A percentile compares a stretch with the other conserved stretches of the same genome.
Evolutionary conservation across 2,888 invertebrate genomes (phyloP).

Genomic region (Eupithecia insigniata): DNA sequence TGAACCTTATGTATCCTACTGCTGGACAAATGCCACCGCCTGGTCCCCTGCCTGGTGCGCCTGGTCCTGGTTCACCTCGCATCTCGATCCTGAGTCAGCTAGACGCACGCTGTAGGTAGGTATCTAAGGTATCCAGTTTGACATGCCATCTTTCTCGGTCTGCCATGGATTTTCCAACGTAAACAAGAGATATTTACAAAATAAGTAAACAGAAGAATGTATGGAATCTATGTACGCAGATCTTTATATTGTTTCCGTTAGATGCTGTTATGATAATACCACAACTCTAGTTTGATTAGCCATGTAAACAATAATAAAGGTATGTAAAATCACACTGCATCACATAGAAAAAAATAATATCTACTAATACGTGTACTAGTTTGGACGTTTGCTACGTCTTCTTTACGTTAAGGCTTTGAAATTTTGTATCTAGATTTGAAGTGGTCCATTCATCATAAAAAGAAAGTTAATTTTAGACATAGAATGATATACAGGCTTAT

Average conservation of each 20-base stretch:
- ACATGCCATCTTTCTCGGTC: background rate
- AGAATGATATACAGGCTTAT: background rate
- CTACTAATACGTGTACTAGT: background rate
- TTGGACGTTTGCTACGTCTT: background rate
- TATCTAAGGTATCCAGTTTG: background rate
- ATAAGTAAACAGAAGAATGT: background rate
- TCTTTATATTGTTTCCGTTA: background rate
- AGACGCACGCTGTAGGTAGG: background rate
- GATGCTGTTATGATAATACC: background rate
- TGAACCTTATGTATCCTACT: background rate
- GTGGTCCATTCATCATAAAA: background rate
- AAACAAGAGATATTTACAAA: background rate
- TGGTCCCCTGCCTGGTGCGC: no score
- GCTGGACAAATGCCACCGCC: background rate
- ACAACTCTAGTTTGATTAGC: background rate
- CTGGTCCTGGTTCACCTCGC: no score
- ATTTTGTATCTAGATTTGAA: background rate
- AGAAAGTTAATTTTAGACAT: background rate
- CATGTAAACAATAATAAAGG: background rate
- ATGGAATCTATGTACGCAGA: background rate
- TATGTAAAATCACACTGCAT: background rate
- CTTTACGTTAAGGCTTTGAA: background rate
- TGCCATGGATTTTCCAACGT: background rate
- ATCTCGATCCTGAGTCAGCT: background rate
- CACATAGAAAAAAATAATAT: background rate